Percentiles rank a stretch among this genome's conserved stretches.
These are phyloP conservation scores for Dipodomys stephensi DNA, from an alignment of 2,113 vertebrate species.

Conservation along the genomic window DNA sequence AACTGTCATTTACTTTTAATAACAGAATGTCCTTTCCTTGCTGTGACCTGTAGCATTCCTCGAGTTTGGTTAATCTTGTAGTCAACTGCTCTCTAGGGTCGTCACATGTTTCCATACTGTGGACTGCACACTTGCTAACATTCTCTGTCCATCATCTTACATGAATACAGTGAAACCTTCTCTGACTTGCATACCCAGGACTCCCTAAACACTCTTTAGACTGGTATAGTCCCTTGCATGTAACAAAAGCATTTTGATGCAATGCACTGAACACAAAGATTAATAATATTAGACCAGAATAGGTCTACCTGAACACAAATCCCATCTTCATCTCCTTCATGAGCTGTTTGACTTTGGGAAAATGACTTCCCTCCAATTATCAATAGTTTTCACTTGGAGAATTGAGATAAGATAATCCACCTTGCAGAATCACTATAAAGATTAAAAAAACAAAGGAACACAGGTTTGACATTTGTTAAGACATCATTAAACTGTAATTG, in stretches of 20 bases:
- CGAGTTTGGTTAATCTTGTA: background rate
- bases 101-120: background rate
- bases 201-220: rapidly evolving
- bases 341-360: background rate
- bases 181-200: background rate
- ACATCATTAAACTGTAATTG: background rate
- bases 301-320: background rate
- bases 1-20: background rate
- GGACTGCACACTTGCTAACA: background rate
- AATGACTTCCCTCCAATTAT: background rate
- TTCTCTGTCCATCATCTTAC: background rate
- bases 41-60: background rate
- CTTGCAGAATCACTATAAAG: background rate
- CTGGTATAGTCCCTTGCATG: background rate
- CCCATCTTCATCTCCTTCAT: background rate
- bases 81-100: background rate
- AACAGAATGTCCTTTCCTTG: background rate
- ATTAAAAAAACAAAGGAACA: slow-evolving; percentile 17
- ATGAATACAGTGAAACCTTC: background rate
- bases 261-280: background rate
- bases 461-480: background rate
- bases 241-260: background rate
- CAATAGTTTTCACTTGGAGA: background rate
- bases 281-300: background rate
- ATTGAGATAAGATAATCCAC: background rate